Percentiles rank a stretch among this genome's conserved stretches.
Evolutionary conservation across 2,113 vertebrate genomes (phyloP).

Genomic region (Mohoua ochrocephala): DNA sequence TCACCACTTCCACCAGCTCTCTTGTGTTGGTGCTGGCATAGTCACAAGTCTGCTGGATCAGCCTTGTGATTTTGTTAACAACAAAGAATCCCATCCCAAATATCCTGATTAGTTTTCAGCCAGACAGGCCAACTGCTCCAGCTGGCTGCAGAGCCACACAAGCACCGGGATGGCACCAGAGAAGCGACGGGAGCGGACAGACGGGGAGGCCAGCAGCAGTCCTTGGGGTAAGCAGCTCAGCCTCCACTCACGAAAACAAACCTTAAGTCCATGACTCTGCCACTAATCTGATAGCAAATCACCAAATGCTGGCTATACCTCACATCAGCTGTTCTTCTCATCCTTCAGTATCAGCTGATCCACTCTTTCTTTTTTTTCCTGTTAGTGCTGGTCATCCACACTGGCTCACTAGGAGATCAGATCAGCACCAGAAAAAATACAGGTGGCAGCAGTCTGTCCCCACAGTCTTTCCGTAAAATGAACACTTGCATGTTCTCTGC

Average conservation of each 20-base stretch:
- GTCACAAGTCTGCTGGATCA: background rate
- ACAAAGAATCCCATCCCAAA: background rate
- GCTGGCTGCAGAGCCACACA: background rate
- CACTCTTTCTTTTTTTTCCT: background rate
- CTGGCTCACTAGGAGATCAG: background rate
- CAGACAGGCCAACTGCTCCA: background rate
- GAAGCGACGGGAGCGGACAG: fast-evolving
- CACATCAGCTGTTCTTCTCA: background rate
- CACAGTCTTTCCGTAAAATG: background rate
- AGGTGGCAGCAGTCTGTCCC: background rate
- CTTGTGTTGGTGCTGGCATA: background rate
- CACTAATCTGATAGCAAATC: background rate
- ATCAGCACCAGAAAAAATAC: background rate
- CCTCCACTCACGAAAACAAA: background rate
- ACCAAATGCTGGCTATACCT: background rate
- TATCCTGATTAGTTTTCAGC: background rate
- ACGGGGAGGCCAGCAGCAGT: fast-evolving
- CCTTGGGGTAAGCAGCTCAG: background rate
- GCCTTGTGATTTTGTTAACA: background rate
- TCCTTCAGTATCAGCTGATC: background rate
- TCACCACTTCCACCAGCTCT: background rate
- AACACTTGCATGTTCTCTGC: background rate
- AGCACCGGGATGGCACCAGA: background rate
- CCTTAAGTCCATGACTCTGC: background rate
- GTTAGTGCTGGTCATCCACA: background rate